These are phyloP conservation scores for Antechinus stuartii DNA, from an alignment of 2,113 vertebrate genomes.

Conservation along the genomic window DNA sequence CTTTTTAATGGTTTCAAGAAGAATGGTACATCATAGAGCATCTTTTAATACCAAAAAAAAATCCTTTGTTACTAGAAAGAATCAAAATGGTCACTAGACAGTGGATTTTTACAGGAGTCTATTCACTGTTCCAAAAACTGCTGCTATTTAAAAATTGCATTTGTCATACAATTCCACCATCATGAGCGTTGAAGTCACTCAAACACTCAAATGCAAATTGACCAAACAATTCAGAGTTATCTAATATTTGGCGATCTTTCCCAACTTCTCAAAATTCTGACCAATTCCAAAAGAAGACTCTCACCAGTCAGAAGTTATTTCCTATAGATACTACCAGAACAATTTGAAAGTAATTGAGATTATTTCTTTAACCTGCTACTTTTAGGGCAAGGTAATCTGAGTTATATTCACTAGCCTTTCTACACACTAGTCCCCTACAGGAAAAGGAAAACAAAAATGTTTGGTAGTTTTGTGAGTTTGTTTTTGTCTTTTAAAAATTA, in stretches of 20 bases:
- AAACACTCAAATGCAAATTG: background rate
- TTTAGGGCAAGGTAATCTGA: background rate
- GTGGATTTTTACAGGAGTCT: conserved; percentile 38
- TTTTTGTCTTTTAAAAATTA: background rate
- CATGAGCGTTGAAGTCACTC: background rate
- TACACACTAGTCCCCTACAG: background rate
- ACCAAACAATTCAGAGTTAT: background rate
- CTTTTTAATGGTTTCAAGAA: conserved; percentile 82
- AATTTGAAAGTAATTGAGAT: background rate
- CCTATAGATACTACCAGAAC: background rate
- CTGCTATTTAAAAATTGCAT: background rate
- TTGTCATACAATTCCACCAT: background rate
- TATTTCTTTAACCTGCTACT: background rate
- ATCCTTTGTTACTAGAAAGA: conserved; percentile 74
- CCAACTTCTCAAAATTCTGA: background rate
- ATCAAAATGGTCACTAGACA: conserved; percentile 51
- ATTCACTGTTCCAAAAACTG: background rate
- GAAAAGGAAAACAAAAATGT: background rate
- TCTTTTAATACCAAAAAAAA: conserved; percentile 77
- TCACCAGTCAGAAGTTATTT: background rate
- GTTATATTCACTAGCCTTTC: background rate
- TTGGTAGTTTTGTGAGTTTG: background rate
- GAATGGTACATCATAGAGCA: conserved; percentile 75
- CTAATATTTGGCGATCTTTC: background rate
- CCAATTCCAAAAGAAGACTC: background rate